These are phyloP conservation scores for Strigops habroptila DNA, from an alignment of 2,113 vertebrate genomes.

Conservation along the genomic window DNA sequence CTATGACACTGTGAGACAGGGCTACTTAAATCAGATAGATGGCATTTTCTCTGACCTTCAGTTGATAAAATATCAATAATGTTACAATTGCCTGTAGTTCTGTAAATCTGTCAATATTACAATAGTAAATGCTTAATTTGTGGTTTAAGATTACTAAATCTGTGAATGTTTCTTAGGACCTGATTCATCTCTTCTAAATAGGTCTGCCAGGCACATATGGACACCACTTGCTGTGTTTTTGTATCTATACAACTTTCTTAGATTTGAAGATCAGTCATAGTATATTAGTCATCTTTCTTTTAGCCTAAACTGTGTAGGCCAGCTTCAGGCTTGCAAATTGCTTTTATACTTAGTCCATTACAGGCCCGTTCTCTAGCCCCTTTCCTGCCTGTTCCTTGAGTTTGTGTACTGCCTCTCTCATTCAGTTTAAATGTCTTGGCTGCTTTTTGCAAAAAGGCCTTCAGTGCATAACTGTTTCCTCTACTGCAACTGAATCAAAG, in stretches of 20 bases:
- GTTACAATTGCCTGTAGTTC: neutral
- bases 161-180: neutral
- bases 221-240: neutral
- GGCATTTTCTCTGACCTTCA: neutral
- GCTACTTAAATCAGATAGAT: neutral
- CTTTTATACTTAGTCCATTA: neutral
- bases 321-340: neutral
- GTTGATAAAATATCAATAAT: neutral
- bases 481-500: neutral
- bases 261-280: neutral
- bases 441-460: neutral
- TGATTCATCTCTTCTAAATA: neutral
- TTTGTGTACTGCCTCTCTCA: neutral
- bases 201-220: neutral
- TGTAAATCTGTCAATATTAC: neutral
- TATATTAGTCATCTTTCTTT: neutral
- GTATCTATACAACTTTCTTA: neutral
- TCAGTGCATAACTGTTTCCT: neutral
- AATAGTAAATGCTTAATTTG: neutral
- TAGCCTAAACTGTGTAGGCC: neutral
- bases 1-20: neutral
- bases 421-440: neutral
- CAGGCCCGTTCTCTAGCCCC: neutral
- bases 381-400: neutral
- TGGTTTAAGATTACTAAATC: neutral